Base-by-base conservation (phyloP, 2,888 invertebrate genomes). In the Rugalucina vietnamica region DNA sequence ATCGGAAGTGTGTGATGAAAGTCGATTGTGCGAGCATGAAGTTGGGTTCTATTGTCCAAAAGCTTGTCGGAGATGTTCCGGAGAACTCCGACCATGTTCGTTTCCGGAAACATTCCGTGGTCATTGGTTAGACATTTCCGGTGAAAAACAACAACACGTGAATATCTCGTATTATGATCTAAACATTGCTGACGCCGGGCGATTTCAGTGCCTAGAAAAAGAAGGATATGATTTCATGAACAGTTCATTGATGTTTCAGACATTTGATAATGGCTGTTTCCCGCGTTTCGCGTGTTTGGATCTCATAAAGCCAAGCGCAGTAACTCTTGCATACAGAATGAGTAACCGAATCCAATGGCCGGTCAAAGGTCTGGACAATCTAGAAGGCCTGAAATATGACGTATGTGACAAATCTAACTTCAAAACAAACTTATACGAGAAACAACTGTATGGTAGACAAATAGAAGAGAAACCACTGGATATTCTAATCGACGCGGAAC, bases 251-350 rank as follows among this genome's bases (percentile, higher is more conserved):
- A 80, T 93, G 34, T 84, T 92, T 10, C 91, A 93, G 27, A 86
- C 90, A 10, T 92, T 92, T 84, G 90, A 91, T 29, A 93, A 93
- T 65, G 93, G 93, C n/a, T 93, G 93, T 81, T 91, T 91, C 71
- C 93, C 93, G 5, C 88, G 92, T 24, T 93, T 90, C 76, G 90
- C 91, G 0, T 93, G 93, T 81, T 84, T 92, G 32, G 91, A 92
- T 78, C 86, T 91, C 57, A 87, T 79, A 74, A 90, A 91, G 72
- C 80, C 89, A 4, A 88, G 91, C 8, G 89, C 91, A 8, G 90
- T 91, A 0, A 91, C 91, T 0, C 89, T 92, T 70, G 89, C 89
- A n/a, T 93, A 91, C 80, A 82, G 92, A 24, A 65, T 93, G 32
- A 90, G 92, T 1, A 86, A 89, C 76, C 85, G 91, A 8, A 85